These are phyloP conservation scores for Junco hyemalis DNA, from an alignment of 2,113 vertebrate species.

Conservation along the genomic window DNA sequence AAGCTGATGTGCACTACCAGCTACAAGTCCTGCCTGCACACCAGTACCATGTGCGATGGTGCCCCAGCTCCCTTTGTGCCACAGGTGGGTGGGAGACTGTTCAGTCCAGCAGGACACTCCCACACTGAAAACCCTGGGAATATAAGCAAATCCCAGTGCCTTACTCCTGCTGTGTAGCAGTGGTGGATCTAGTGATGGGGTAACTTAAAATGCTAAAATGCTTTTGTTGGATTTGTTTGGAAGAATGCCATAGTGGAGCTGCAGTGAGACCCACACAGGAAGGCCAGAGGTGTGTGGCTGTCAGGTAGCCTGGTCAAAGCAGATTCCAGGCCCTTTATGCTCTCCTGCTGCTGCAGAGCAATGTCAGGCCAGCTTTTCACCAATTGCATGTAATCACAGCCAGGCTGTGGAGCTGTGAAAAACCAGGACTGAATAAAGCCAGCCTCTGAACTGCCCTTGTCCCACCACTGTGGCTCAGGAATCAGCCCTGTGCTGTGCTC, in stretches of 20 bases:
- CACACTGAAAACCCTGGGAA: background rate
- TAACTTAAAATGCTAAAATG: background rate
- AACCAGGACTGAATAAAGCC: background rate
- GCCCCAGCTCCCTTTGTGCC: background rate
- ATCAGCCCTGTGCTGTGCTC: background rate
- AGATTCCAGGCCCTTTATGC: background rate
- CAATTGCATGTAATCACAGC: rapidly evolving
- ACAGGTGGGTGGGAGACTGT: background rate
- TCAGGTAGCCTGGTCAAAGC: background rate
- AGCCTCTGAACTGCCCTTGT: background rate
- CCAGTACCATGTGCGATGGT: rapidly evolving
- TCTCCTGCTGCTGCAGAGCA: background rate
- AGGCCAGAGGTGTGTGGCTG: background rate
- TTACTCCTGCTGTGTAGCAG: background rate
- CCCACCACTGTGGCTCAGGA: rapidly evolving
- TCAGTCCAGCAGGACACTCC: background rate
- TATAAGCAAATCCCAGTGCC: background rate
- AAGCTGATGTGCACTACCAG: background rate
- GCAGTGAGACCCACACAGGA: background rate
- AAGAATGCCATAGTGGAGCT: background rate
- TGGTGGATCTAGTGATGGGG: background rate
- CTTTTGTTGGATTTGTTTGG: background rate
- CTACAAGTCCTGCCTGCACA: background rate
- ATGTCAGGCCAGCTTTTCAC: background rate
- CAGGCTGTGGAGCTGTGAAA: background rate